Evolutionary conservation across 1,140 invertebrate species (phyloP).

Genomic region (Leptinotarsa texana): DNA sequence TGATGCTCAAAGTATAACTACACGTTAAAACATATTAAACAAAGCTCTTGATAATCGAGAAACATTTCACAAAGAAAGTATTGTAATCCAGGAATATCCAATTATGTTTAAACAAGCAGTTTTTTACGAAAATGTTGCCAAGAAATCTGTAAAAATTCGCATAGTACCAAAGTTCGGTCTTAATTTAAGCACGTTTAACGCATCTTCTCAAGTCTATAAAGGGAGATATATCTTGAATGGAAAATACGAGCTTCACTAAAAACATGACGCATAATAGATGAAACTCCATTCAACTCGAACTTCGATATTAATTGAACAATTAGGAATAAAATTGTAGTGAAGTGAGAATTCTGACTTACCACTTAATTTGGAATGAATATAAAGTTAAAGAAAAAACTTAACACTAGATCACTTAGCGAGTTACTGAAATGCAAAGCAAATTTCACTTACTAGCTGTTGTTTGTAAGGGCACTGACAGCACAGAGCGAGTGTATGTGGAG

Average conservation of each 20-base stretch:
- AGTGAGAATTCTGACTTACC: conserved; percentile 9
- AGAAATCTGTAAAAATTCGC: too few species aligned
- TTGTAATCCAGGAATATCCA: not conserved
- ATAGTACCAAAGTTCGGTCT: not conserved
- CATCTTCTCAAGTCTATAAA: not conserved
- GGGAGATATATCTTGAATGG: not conserved
- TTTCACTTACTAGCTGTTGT: conserved; percentile 19
- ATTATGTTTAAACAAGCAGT: too few species aligned
- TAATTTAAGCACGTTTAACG: not conserved
- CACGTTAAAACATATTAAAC: not conserved
- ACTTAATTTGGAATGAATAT: not conserved
- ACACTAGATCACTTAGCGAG: not conserved
- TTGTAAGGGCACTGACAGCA: conserved; percentile 28
- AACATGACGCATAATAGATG: conserved; percentile 22
- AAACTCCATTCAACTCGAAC: not conserved
- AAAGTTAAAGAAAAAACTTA: conserved; percentile 12
- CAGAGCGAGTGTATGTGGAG: conserved; percentile 2
- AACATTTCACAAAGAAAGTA: not conserved
- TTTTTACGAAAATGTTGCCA: too few species aligned
- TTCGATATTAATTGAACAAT: not conserved
- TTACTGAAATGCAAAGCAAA: conserved; percentile 16
- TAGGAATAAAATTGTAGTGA: not conserved
- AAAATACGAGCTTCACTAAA: not conserved
- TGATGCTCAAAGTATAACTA: not conserved
- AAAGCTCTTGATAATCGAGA: not conserved